Evolutionary conservation across 2,888 invertebrate species (phyloP), one percentile per base, ranked within the genome.

Genomic region (Mimas tiliae): DNA sequence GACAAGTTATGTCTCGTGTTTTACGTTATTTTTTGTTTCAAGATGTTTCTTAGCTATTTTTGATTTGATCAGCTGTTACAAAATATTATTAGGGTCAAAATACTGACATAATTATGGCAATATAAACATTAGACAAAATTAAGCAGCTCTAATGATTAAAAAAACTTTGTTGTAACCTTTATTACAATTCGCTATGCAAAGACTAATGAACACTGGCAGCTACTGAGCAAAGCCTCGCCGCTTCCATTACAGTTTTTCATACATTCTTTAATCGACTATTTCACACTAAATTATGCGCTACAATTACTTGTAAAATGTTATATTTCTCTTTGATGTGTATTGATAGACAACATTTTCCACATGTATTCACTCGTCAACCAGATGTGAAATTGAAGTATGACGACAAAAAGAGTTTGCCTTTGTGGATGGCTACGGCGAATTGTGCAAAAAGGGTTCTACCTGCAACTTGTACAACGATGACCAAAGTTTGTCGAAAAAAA

Each of bases 401-500:
- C 83, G 83, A 78, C 82, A 78, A 74, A 82, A 85, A 86, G 72
- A 69, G 74, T 77, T 73, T 70, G 71, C 70, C 79, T 84, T 89
- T 85, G 84, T 88, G 85, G 78, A 84, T 77, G 76, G 83, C 75
- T 88, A 88, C 89, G 83, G 75, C 80, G 87, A 89, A 91, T 93
- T 93, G 93, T 91, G 93, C 93, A 93, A 93, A 91, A 92, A 88
- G 93, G 93, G 89, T 88, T 88, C 85, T 92, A 91, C 92, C 93
- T 91, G 93, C 81, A 73, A 70, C 68, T 67, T 70, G 77, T 85
- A 88, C 84, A 81, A 68, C 45, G 70, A 27, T 68, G 72, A 73
- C 76, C 78, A 75, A 74, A 79, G 78, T 77, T 78, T 73, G 64
- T 53, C 63, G 65, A 71, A 73, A 72, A 71, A 72, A 65, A 67